These are phyloP conservation scores for Drosophila saltans DNA, from an alignment of 1,140 invertebrate genomes.

Conservation along the genomic window DNA sequence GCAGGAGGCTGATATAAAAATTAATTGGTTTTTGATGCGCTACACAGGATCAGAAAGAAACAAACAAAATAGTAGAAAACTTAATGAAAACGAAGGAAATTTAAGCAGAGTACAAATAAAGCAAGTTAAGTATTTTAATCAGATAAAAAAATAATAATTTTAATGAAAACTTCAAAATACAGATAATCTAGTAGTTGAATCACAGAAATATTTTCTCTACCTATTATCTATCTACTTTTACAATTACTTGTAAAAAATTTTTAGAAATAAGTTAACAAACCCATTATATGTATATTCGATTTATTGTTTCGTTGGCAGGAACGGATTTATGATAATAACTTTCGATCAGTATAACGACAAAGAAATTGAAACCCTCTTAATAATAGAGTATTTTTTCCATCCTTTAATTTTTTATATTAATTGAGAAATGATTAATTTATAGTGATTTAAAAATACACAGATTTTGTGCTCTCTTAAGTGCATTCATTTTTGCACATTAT, in stretches of 20 bases:
- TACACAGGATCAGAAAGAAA: conserved; percentile 22
- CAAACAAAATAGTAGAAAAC: conserved; percentile 4
- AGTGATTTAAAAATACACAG: not conserved
- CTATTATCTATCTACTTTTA: no score
- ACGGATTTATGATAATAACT: no score
- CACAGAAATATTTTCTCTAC: no score
- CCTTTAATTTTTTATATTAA: conserved; percentile 1
- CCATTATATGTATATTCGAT: no score
- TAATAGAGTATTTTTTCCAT: not conserved
- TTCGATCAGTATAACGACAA: no score
- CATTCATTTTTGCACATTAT: conserved; percentile 50
- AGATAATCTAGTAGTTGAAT: no score
- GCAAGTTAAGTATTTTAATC: not conserved
- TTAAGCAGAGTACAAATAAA: not conserved
- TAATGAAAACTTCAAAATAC: no score
- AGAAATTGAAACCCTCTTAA: no score
- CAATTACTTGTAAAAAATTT: no score
- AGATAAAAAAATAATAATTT: not conserved
- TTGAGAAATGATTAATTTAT: not conserved
- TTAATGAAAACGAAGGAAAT: conserved; percentile 37
- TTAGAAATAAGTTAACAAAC: no score
- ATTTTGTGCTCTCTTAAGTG: conserved; percentile 43
- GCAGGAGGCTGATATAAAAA: conserved; percentile 58
- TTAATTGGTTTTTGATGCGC: conserved; percentile 74
- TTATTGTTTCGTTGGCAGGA: no score